Base-by-base conservation (phyloP, 2,888 invertebrate genomes). In the Mechanitis messenoides region DNA sequence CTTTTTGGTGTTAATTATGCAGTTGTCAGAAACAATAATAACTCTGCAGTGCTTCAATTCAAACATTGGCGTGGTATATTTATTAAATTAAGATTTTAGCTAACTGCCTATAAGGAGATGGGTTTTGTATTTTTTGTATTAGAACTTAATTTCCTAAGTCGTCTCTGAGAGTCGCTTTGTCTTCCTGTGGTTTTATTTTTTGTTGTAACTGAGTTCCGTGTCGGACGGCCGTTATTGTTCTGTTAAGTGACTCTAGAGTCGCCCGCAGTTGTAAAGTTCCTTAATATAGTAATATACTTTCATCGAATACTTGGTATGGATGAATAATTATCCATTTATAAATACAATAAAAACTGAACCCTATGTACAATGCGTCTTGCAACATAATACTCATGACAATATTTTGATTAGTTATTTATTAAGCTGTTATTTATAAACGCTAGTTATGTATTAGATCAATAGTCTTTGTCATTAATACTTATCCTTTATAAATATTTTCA, bases 361-460 rank as follows among this genome's bases (percentile, higher is more conserved):
- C 45, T 28, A 33, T 54, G 35, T 50, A 45, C 28, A 53, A 53
- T 28, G 53, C 45, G 54, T 56, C 50, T 56, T 45, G 53, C 50
- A 53, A 60, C 56, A 64, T 53, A 71, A 69, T 71, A 70, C 70
- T 71, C 70, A 69, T 28, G 53, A 59, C 63, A 65, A 62, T 67
- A 66, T 67, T 63, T 62, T 66, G 60, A 64, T 69, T 63, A 65
- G 61, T 65, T 64, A 64, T 62, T 64, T 66, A 59, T 63, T 59
- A 59, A 63, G 63, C 63, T 63, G 55, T 66, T 62, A 66, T 64
- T 66, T 66, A 66, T 62, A 58, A 60, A 58, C 50, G 28, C 50
- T 66, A 66, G 62, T 60, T 59, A 60, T 59, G 58, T 66, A 57
- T 59, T 66, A 60, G 58, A 58, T 45, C 47, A 66, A 64, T 64